Evolutionary conservation across 2,113 vertebrate species (phyloP), one percentile per base, ranked within the genome.

Genomic region (Rhea americana): DNA sequence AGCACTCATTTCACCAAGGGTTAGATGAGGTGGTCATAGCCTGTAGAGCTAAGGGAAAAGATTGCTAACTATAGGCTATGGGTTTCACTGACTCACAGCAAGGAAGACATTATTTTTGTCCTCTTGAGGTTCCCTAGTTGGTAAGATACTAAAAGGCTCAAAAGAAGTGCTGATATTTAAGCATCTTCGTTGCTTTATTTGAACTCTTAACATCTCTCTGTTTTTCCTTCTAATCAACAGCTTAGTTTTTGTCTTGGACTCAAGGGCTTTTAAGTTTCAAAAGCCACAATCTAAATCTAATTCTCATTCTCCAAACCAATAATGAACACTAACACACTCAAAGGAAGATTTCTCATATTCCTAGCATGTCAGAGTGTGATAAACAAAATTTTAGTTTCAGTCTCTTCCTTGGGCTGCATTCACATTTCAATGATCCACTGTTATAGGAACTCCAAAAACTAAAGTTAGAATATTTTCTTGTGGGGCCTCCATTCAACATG

Each of bases 21-120:
- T 24, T 94, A 82, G 71, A 94, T 87, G n/a, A 88, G 39, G 74
- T 94, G 91, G 90, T 93, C 75, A 58, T 93, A 94, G 63, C 78
- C 67, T 93, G 83, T 76, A 96, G 93, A 95, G 74, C 89, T 95
- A 90, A 96, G 85, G 68, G 80, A 94, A 97, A 95, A 90, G 50
- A 74, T 35, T 95, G 77, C 89, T 85, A 89, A 73, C 93, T 83
- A 70, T 70, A 68, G 82, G 63, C 88, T 96, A 66, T 77, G 96
- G 93, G 70, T 63, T 97, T 89, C 81, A 85, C 77, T 96, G 94
- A 92, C 78, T 97, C 62, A 87, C 82, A 95, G 91, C 73, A 87
- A 96, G 94, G 80, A 78, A 94, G 89, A 93, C 1, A 1, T 92
- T 95, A 77, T 93, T 96, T 96, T 96, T 94, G 90, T 91, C 94